Evolutionary conservation across 2,888 invertebrate species (phyloP).

Genomic region (Cryptocheilus praepositus): DNA sequence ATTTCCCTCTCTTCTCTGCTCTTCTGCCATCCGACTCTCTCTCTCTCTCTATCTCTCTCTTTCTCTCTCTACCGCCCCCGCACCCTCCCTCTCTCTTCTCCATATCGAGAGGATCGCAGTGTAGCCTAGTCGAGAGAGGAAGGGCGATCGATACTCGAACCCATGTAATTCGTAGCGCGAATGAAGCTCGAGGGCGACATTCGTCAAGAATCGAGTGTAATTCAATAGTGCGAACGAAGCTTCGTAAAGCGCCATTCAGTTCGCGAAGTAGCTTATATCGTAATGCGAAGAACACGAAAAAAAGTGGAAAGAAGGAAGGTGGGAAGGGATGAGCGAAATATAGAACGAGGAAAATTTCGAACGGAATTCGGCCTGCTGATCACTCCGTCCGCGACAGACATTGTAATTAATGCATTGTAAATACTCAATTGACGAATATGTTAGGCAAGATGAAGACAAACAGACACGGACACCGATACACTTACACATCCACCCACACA

Average conservation of each 20-base stretch:
- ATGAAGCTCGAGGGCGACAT: slow-evolving; percentile 9
- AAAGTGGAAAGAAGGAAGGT: too few relatives aligned
- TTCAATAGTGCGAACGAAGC: slow-evolving; percentile 24
- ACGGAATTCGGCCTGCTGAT: slow-evolving; percentile 63
- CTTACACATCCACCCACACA: too few relatives aligned
- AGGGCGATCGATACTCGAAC: slow-evolving; percentile 5
- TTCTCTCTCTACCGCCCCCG: not conserved
- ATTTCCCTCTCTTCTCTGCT: too few relatives aligned
- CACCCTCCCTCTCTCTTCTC: slow-evolving; percentile 4
- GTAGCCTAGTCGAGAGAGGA: slow-evolving; percentile 7
- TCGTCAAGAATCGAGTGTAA: slow-evolving; percentile 2
- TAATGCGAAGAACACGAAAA: not conserved
- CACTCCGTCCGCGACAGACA: slow-evolving; percentile 60
- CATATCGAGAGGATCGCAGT: not conserved
- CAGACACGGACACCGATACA: not conserved
- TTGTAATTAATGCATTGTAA: slow-evolving; percentile 68
- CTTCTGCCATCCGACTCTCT: too few relatives aligned
- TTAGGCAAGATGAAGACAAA: slow-evolving; percentile 32
- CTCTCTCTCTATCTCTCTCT: not conserved
- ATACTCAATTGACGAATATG: slow-evolving; percentile 56
- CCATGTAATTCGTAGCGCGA: slow-evolving; percentile 21
- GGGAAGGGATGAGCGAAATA: not conserved
- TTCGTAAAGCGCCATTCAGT: slow-evolving; percentile 8
- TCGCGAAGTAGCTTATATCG: slow-evolving; percentile 6
- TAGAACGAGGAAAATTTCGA: slow-evolving; percentile 19